Base-by-base conservation (phyloP, 2,113 vertebrate genomes). In the Phylloscopus trochilus region DNA sequence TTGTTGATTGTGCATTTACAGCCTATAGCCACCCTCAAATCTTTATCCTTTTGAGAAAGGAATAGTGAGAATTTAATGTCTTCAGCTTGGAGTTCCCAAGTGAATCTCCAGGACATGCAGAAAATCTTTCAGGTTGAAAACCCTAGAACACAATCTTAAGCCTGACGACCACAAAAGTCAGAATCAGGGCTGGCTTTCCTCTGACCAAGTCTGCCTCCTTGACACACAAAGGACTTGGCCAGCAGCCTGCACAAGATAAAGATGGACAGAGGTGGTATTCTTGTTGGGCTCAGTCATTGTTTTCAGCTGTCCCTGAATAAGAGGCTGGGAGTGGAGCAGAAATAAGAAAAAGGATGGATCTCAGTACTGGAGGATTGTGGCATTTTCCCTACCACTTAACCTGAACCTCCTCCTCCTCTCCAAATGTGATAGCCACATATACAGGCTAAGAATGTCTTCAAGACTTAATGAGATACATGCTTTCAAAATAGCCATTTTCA, bases 301-400 rank as follows among this genome's bases (percentile, higher is more conserved):
- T 28, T 84, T 28, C 69, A 24, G 6, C 35, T 66, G 12, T 41
- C 19, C 43, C 56, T 33, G 24, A 74, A 49, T 0, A 0, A 56
- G 60, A 5, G 2, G 9, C 28, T n/a, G 41, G 15, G 28, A 75
- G 24, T 0, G 0, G 30, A 66, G 30, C n/a, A 49, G 51, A 66
- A 66, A n/a, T n/a, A 15, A 39, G n/a, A n/a, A 41, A 56, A 66
- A 35, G 35, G 59, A 30, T 24, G 23, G 9, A 56, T 56, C 12
- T 55, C 30, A 19, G 15, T 47, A 56, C 23, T 74, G 41, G 12
- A 56, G 15, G 5, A 7, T 15, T 23, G 6, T 4, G 2, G 11
- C 5, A 10, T 47, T 84, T 74, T 8, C 23, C 41, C 18, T 23
- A 18, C 26, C 6, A 19, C 9, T 47, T 41, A 12, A 14, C 10